Evolutionary conservation across 2,888 invertebrate species (phyloP).

Genomic region (Cosmopolites sordidus): DNA sequence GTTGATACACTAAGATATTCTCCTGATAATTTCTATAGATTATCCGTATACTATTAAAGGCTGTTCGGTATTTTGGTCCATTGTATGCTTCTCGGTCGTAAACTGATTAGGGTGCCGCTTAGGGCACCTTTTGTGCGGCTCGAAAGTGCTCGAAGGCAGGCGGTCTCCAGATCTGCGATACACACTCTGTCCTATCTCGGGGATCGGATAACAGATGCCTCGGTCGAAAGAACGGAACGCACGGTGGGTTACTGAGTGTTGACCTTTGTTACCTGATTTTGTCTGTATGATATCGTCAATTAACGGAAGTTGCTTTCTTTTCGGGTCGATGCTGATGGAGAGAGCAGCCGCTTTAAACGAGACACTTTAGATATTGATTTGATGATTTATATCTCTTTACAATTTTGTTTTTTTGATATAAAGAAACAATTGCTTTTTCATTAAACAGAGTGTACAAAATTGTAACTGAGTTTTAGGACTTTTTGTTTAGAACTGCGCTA

Average conservation of each 20-base stretch:
- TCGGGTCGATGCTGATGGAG: no score
- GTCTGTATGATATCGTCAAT: no score
- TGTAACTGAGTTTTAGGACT: no score
- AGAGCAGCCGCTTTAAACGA: no score
- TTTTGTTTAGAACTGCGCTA: no score
- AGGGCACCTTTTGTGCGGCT: slow-evolving; percentile 12
- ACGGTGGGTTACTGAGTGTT: slow-evolving; percentile 6
- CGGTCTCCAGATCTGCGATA: slow-evolving; percentile 9
- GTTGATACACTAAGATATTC: slow-evolving; percentile 7
- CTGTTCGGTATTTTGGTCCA: slow-evolving; percentile 7
- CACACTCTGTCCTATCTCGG: neutral
- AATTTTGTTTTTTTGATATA: no score
- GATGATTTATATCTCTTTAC: no score
- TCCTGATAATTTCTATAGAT: slow-evolving; percentile 6
- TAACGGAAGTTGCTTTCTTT: no score
- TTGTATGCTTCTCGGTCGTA: slow-evolving; percentile 10
- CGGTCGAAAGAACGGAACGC: neutral
- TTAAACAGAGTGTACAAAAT: no score
- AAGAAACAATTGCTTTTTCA: no score
- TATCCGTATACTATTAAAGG: slow-evolving; percentile 9
- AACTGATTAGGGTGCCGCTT: slow-evolving; percentile 15
- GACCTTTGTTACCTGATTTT: neutral
- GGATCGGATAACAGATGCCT: slow-evolving; percentile 3
- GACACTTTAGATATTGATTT: no score
- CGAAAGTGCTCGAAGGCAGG: slow-evolving; percentile 4